Base-by-base conservation (phyloP, 2,113 vertebrate genomes). In the Odocoileus hemionus region DNA sequence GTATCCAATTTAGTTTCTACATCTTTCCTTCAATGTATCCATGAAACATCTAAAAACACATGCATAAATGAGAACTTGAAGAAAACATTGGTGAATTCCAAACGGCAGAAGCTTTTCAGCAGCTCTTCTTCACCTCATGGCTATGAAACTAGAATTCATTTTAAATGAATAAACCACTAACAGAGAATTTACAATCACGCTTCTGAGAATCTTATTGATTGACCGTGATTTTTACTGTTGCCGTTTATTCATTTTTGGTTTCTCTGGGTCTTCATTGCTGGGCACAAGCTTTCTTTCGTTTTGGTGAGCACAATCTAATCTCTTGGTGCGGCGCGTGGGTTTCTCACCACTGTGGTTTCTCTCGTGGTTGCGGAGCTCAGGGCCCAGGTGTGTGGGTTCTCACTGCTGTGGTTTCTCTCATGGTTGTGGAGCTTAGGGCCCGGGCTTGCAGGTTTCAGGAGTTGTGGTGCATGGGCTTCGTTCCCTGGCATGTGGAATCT, bases 291-390 rank as follows among this genome's bases (percentile, higher is more conserved):
- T 25, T 3, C 36, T 43, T 13, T 43, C 6, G 0, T 26, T 1
- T 7, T 7, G 23, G 70, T 6, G 1, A 25, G 11, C 70, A 3
- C 19, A 3, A 0, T 25, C 36, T 25, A 2, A 6, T 1, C 2
- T 7, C 11, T 14, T 2, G 0, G n/a, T 3, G 70, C 3, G 1
- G 70, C 1, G 21, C 2, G 0, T 0, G 5, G 10, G 70, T 0
- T 13, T 7, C 36, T 25, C 70, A 1, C 2, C 0, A 12, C 70
- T 14, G 70, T 13, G 70, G 21, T 7, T 3, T 7, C 70, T 13
- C 70, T 74, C 12, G 0, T 12, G 0, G 21, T 14, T 50, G 47
- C 12, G 36, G 70, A 3, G 21, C 70, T 0, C 36, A 43, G 70
- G 70, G 36, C n/a, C 36, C 2, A 6, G n/a, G n/a, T 13, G 21